These are phyloP conservation scores for Himantopus leucocephalus DNA, from an alignment of 2,113 vertebrate species.

Conservation along the genomic window DNA sequence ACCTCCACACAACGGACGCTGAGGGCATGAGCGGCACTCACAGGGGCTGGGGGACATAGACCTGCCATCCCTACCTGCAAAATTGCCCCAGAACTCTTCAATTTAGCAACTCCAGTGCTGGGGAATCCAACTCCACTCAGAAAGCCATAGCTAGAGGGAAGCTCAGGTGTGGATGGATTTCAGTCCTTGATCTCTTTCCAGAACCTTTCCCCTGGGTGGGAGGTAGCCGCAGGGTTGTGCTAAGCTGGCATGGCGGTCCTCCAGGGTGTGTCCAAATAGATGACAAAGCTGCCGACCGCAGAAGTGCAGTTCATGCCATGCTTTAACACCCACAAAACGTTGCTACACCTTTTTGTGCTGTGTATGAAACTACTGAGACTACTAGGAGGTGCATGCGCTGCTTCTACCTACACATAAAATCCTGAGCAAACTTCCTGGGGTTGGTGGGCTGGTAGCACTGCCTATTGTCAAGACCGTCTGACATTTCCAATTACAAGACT, in stretches of 20 bases:
- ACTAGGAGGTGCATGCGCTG: not conserved
- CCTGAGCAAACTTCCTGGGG: not conserved
- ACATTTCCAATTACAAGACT: slow-evolving; percentile 49
- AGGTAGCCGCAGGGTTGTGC: not conserved
- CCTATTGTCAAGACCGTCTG: slow-evolving; percentile 40
- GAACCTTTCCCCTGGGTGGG: not conserved
- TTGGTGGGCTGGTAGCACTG: slow-evolving; percentile 39
- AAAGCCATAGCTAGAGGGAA: not conserved
- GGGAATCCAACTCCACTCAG: not conserved
- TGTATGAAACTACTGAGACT: not conserved
- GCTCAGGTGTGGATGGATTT: not conserved
- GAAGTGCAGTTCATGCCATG: not conserved
- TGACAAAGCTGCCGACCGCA: not conserved
- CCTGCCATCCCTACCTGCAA: not conserved
- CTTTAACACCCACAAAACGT: slow-evolving; percentile 10
- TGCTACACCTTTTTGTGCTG: not conserved
- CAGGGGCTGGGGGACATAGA: not conserved
- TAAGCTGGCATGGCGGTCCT: not conserved
- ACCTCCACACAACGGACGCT: rapidly evolving
- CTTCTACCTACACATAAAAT: slow-evolving; percentile 14
- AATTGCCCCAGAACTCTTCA: not conserved
- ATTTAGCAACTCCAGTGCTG: not conserved
- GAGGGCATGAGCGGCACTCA: not conserved
- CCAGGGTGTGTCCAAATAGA: not conserved
- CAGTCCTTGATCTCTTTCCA: not conserved